Evolutionary conservation across 1,140 invertebrate species (phyloP), one percentile per base, ranked within the genome.

Genomic region (Aphaenogaster ashmeadi): DNA sequence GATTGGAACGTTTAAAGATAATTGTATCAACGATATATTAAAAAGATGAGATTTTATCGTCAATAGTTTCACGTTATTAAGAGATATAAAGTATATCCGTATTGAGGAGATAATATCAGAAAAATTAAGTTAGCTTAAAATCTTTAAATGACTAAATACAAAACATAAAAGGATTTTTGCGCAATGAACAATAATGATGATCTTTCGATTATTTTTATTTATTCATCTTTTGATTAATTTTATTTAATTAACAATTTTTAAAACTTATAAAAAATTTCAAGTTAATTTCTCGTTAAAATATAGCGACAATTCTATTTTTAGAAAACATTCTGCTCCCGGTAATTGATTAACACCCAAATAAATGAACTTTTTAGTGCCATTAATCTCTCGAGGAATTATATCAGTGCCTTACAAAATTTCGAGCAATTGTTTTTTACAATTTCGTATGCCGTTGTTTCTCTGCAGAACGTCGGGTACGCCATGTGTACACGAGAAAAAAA

Each of bases 1-100:
- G 7, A 81, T 81, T 71, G 27, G 9, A 54, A 27, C n/a, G 21
- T 21, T 81, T 54, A 7, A 71, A n/a, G 47, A 69, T 81, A 81
- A 81, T 81, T 71, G 36, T 38, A 56, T 54, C 56, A 66, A 79
- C 41, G 8, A 64, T 47, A 13, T 18, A 69, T 11, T 41, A 36
- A 41, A 27, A 41, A 71, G 41, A 62, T 47, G 54, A 67, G 13
- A 79, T 21, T 47, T 66, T 15, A 79, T 50, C 18, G 36, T 47
- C 11, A 15, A 9, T 54, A 69, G 18, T 54, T 71, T 52, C n/a
- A 15, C 15, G n/a, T 71, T 81, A 41, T 71, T 33, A 56, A 54
- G 33, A 38, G 15, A 18, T 27, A 69, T 38, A 62, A 62, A 60
- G 44, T 18, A 8, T 44, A 50, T 15, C 4, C 15, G 21, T 47